phyloP scores from a whole-genome alignment of 1,140 invertebrate genomes.

The Notospermus geniculatus region DNA sequence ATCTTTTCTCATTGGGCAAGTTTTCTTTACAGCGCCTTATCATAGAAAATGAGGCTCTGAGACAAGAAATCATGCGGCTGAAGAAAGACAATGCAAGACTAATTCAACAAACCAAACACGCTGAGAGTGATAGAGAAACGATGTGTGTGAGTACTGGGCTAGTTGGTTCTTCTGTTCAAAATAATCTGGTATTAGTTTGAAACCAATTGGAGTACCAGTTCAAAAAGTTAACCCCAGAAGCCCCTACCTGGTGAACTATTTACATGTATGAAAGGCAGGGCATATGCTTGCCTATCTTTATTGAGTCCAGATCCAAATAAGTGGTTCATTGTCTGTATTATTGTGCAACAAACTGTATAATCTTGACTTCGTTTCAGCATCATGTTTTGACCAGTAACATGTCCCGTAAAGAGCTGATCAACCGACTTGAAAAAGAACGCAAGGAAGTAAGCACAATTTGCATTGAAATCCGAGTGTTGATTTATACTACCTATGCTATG shows the following conservation, averaged over 20 bases:
- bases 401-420: conserved; percentile 29
- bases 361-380: conserved; percentile 29
- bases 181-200: too few relatives aligned
- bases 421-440: conserved; percentile 31
- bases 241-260: too few relatives aligned
- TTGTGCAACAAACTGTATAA: conserved; percentile 22
- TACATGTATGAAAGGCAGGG: too few relatives aligned
- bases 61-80: conserved; percentile 29
- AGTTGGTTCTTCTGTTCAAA: too few relatives aligned
- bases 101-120: conserved; percentile 34
- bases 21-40: conserved; percentile 26
- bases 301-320: too few relatives aligned
- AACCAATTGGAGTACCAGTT: too few relatives aligned
- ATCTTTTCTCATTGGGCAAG: too few relatives aligned
- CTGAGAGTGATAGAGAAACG: conserved; percentile 18
- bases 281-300: too few relatives aligned
- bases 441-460: conserved; percentile 11
- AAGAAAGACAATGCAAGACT: conserved; percentile 33
- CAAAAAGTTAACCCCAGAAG: too few relatives aligned
- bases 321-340: too few relatives aligned
- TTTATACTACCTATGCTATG: too few relatives aligned
- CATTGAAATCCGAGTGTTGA: too few relatives aligned
- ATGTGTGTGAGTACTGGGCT: background rate
- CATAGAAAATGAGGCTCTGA: conserved; percentile 31
- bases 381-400: conserved; percentile 33